Percentiles rank a stretch among this genome's conserved stretches.
These are phyloP conservation scores for Tetheella fluctuosa DNA, from an alignment of 2,888 invertebrate species.

Conservation along the genomic window DNA sequence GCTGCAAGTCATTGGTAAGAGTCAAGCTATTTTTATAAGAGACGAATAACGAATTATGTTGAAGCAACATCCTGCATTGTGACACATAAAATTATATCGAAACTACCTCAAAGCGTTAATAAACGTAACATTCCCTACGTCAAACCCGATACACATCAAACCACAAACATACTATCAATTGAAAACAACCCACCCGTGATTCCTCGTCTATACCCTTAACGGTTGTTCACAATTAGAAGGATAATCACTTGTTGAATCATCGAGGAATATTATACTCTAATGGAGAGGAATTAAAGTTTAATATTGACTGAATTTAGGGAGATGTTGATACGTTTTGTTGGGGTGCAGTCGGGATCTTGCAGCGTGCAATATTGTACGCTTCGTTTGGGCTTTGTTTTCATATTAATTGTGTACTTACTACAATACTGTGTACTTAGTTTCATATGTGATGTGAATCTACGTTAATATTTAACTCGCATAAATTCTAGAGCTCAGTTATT, in stretches of 20 bases:
- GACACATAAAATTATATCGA: not conserved
- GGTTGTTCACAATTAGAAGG: slow-evolving; percentile 28
- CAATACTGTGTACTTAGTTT: slow-evolving; percentile 23
- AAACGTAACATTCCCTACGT: slow-evolving; percentile 22
- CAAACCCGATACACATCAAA: slow-evolving; percentile 55
- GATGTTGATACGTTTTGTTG: slow-evolving; percentile 36
- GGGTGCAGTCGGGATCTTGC: slow-evolving; percentile 21
- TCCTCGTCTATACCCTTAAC: slow-evolving; percentile 46
- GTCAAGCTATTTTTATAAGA: no score
- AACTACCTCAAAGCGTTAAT: not conserved
- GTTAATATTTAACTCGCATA: slow-evolving; percentile 26
- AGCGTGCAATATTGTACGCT: slow-evolving; percentile 58
- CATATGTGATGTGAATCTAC: not conserved
- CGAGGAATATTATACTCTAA: slow-evolving; percentile 31
- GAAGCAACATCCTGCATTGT: not conserved
- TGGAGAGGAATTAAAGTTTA: slow-evolving; percentile 19
- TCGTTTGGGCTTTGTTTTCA: slow-evolving; percentile 56
- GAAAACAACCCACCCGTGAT: slow-evolving; percentile 68
- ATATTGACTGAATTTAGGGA: slow-evolving; percentile 23
- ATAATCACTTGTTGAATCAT: slow-evolving; percentile 38
- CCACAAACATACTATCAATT: slow-evolving; percentile 69
- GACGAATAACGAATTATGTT: no score
- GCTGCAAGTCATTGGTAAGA: no score
- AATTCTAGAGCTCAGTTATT: not conserved
- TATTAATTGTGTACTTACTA: slow-evolving; percentile 45